phyloP scores from a whole-genome alignment of 2,888 invertebrate genomes.

The Limnephilus marmoratus region DNA sequence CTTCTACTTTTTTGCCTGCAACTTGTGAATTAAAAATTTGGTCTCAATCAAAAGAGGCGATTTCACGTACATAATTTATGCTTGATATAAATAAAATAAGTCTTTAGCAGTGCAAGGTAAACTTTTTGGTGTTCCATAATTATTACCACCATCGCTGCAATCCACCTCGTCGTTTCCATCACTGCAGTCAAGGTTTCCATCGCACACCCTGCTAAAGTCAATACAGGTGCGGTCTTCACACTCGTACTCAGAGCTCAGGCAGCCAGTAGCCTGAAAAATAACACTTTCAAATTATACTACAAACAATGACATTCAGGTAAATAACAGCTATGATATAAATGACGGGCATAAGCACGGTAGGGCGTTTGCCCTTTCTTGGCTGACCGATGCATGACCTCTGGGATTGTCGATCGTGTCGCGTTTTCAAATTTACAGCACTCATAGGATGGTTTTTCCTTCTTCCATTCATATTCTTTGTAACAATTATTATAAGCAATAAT shows the following conservation, averaged over 20 bases:
- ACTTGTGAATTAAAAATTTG: not conserved
- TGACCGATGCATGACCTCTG: no score
- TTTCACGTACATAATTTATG: not conserved
- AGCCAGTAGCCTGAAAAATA: not conserved
- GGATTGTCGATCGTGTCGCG: no score
- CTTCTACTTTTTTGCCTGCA: not conserved
- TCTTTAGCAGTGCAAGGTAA: not conserved
- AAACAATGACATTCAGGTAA: not conserved
- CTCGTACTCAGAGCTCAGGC: conserved; percentile 9
- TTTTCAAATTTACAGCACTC: no score
- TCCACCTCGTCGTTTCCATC: conserved; percentile 79
- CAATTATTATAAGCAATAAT: no score
- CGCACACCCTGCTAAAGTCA: conserved; percentile 71
- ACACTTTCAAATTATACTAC: not conserved
- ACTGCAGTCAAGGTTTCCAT: conserved; percentile 77
- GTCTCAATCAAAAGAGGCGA: not conserved
- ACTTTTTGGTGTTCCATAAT: not conserved
- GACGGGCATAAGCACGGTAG: no score
- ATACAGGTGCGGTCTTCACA: conserved; percentile 59
- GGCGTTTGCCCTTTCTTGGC: no score
- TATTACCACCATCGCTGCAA: conserved; percentile 71
- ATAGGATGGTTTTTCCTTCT: no score
- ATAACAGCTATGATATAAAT: not conserved
- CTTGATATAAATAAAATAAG: not conserved
- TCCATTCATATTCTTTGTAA: no score